A percentile compares a stretch with the other conserved stretches of the same genome.
phyloP scores from a whole-genome alignment of 1,140 invertebrate genomes.

The Leptinotarsa texana region DNA sequence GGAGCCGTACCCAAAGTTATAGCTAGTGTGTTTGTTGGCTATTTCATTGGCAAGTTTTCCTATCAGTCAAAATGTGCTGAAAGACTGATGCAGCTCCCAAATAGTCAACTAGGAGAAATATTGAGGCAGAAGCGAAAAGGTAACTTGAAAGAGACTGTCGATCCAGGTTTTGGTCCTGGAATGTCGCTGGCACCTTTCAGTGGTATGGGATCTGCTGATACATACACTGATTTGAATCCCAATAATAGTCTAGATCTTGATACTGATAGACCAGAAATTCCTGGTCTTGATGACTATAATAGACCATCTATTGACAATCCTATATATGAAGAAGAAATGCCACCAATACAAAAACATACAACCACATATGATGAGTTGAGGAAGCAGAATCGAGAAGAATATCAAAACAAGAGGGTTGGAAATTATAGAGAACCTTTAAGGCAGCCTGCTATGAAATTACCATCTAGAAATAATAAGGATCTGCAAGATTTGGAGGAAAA shows the following conservation, averaged over 20 bases:
- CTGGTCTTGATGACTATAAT: slow-evolving; percentile 59
- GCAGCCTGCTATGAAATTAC: background rate
- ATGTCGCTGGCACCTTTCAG: slow-evolving; percentile 57
- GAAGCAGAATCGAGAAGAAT: slow-evolving; percentile 63
- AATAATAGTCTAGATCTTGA: slow-evolving; percentile 56
- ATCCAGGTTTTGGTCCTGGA: slow-evolving; percentile 52
- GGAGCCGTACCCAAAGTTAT: slow-evolving; percentile 70
- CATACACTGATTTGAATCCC: slow-evolving; percentile 55
- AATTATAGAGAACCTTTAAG: slow-evolving; percentile 31
- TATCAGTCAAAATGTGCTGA: slow-evolving; percentile 74
- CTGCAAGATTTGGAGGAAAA: background rate
- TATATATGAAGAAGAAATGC: slow-evolving; percentile 54
- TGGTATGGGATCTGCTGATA: slow-evolving; percentile 49
- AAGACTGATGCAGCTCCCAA: slow-evolving; percentile 73
- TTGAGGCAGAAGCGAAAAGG: slow-evolving; percentile 61
- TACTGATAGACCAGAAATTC: slow-evolving; percentile 54
- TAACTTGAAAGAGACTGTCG: slow-evolving; percentile 50
- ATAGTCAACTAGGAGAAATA: slow-evolving; percentile 64
- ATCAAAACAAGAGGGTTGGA: slow-evolving; percentile 53
- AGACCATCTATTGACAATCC: slow-evolving; percentile 57
- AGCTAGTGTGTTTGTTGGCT: slow-evolving; percentile 68
- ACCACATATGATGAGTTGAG: slow-evolving; percentile 65
- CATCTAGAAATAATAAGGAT: background rate
- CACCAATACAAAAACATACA: slow-evolving; percentile 50
- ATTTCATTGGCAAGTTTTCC: slow-evolving; percentile 75